Conservation (phyloP, 2,113 vertebrate species). For the Mellivora capensis region DNA sequence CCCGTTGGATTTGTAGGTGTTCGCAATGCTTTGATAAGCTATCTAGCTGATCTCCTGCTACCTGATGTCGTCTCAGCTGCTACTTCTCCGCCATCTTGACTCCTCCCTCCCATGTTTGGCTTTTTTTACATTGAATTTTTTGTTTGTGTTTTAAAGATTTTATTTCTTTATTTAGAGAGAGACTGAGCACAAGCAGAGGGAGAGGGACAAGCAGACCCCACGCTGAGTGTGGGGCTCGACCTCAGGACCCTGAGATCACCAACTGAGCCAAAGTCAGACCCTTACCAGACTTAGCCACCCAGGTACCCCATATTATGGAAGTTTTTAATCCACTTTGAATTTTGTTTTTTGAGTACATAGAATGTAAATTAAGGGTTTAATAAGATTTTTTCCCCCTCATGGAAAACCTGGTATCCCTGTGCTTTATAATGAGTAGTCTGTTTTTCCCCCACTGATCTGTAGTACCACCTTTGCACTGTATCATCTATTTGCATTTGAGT, state of each 20-base stretch:
- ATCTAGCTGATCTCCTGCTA: too few species aligned
- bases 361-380: not conserved
- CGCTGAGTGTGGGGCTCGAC: not conserved
- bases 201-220: not conserved
- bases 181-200: not conserved
- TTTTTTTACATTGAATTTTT: not conserved
- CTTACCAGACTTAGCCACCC: not conserved
- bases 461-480: not conserved
- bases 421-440: not conserved
- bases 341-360: not conserved
- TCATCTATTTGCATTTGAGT: not conserved
- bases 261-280: not conserved
- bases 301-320: not conserved
- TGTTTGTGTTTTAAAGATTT: not conserved
- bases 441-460: not conserved
- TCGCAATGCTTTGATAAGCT: too few species aligned
- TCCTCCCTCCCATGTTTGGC: too few species aligned
- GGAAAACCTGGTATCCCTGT: not conserved
- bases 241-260: not conserved
- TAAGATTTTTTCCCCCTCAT: not conserved
- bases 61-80: too few species aligned
- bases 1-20: too few species aligned
- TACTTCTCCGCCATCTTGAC: too few species aligned
- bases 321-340: not conserved
- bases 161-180: not conserved